These are phyloP conservation scores for Euwallacea similis DNA, from an alignment of 1,140 invertebrate genomes.

Conservation along the genomic window DNA sequence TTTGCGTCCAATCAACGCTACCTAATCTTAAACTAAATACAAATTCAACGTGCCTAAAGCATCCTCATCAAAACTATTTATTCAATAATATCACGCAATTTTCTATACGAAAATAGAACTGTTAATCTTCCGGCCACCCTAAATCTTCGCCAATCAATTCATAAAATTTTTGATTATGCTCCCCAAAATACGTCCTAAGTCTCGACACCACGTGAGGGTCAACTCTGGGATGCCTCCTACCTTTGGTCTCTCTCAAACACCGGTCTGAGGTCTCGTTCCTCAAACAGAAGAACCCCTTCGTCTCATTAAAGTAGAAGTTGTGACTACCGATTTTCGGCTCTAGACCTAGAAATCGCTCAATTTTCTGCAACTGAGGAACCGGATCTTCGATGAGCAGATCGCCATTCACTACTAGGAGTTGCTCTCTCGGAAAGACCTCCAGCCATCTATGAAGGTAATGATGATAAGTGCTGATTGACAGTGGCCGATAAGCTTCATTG, in stretches of 20 bases:
- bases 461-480: slow-evolving; percentile 82
- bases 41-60: neutral
- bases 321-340: slow-evolving; percentile 76
- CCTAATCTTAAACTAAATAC: neutral
- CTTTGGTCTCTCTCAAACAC: slow-evolving; percentile 94
- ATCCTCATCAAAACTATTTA: neutral
- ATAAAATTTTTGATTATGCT: slow-evolving; percentile 95
- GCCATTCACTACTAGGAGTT: slow-evolving; percentile 93
- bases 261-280: slow-evolving; percentile 82
- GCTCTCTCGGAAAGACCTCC: slow-evolving; percentile 78
- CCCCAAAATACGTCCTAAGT: slow-evolving; percentile 87
- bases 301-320: slow-evolving; percentile 96
- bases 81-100: neutral
- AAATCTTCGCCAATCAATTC: slow-evolving; percentile 90
- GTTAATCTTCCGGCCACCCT: slow-evolving; percentile 82
- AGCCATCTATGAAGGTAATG: slow-evolving; percentile 69
- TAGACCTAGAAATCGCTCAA: slow-evolving; percentile 86
- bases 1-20: neutral
- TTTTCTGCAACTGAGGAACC: slow-evolving; percentile 82
- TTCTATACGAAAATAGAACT: too few relatives aligned
- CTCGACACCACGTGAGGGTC: slow-evolving; percentile 81
- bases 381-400: slow-evolving; percentile 95
- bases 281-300: slow-evolving; percentile 96
- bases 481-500: slow-evolving; percentile 74
- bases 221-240: slow-evolving; percentile 87